phyloP scores from a whole-genome alignment of 2,113 vertebrate species.

The Entelurus aequoreus region DNA sequence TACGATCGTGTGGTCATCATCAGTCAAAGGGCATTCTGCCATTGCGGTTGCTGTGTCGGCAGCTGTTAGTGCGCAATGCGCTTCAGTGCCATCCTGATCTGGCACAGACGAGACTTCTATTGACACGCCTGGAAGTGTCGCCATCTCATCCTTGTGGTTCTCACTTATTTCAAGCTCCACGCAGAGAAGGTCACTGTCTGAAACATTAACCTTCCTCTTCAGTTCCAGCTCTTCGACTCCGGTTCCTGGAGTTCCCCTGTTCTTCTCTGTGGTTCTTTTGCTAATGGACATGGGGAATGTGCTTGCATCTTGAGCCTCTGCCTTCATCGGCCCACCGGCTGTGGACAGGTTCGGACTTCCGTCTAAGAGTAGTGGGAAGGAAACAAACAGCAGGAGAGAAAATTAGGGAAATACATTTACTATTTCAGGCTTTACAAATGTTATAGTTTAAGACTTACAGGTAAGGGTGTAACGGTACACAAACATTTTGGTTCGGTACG shows the following conservation, averaged over 20 bases:
- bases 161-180: conserved; percentile 7
- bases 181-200: neutral
- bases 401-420: neutral
- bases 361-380: conserved; percentile 21
- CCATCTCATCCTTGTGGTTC: conserved; percentile 19
- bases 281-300: neutral
- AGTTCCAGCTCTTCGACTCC: neutral
- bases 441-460: too few relatives aligned
- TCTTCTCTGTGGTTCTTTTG: neutral
- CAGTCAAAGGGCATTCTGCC: neutral
- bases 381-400: neutral
- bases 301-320: neutral
- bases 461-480: too few relatives aligned
- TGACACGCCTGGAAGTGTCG: neutral
- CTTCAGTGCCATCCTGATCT: neutral
- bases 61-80: neutral
- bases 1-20: neutral
- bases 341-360: neutral
- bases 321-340: neutral
- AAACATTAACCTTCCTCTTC: conserved; percentile 26
- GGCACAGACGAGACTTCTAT: neutral
- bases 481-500: too few relatives aligned
- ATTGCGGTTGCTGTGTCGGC: neutral
- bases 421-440: neutral
- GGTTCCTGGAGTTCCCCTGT: neutral